phyloP scores from a whole-genome alignment of 2,113 vertebrate species.

The Cisticola juncidis region DNA sequence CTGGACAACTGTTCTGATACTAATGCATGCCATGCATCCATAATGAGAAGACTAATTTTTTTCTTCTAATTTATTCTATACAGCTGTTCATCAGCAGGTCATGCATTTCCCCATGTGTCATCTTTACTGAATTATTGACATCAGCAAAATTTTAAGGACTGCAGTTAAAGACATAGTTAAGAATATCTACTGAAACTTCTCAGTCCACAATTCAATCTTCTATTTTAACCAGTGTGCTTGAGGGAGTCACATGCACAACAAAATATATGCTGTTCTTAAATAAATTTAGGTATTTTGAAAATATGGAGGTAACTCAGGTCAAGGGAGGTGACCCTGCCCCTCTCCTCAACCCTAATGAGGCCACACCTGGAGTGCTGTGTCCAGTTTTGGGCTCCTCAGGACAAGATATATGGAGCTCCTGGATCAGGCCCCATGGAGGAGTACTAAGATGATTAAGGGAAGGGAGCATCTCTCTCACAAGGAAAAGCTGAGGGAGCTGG shows the following conservation, averaged over 20 bases:
- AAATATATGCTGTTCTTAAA: neutral
- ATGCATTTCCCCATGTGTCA: neutral
- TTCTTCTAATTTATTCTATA: neutral
- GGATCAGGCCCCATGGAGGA: accelerated
- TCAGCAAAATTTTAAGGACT: neutral
- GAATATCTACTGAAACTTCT: neutral
- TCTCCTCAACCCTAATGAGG: neutral
- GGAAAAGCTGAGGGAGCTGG: neutral
- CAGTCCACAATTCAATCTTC: neutral
- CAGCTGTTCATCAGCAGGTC: neutral
- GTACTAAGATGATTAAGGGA: neutral
- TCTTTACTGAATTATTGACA: neutral
- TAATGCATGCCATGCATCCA: neutral
- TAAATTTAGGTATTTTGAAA: neutral
- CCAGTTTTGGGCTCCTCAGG: neutral
- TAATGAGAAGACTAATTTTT: neutral
- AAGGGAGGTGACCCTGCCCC: neutral
- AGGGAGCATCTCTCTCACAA: neutral
- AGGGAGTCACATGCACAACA: neutral
- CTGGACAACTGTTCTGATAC: neutral
- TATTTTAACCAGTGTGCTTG: neutral
- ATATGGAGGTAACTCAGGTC: neutral
- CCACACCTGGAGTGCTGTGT: neutral
- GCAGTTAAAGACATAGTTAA: neutral
- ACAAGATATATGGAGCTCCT: neutral